Evolutionary conservation across 2,888 invertebrate species (phyloP), one percentile per base, ranked within the genome.

Genomic region (Pseudococcus viburni): DNA sequence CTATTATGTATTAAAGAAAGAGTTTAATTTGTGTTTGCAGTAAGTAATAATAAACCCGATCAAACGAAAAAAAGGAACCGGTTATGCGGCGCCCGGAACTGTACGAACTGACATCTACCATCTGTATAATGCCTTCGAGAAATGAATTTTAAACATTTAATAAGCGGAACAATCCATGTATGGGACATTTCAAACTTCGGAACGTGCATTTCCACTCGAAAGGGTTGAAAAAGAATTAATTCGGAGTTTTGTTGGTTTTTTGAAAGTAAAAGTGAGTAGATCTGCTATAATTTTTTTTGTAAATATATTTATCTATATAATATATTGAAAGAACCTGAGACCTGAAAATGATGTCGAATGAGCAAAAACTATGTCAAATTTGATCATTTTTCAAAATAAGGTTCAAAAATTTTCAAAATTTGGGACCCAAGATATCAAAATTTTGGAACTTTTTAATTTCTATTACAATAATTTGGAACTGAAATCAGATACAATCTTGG

Each of bases 31-130:
- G 77, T 77, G 42, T 77, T 77, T 77, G 33, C 77, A 55, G 15
- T 55, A 73, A 73, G 42, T 73, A 77, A 77, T 77, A 77, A 77
- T 77, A 77, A 77, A 77, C 77, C 26, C 77, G 77, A 77, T 77
- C 77, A 77, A 77, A 77, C 77, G 77, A 77, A 77, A 77, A 42
- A 42, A 42, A 77, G 39, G 17, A 77, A 77, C 77, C 39, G 77
- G 42, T 77, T 77, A 11, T 39, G 42, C 77, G 77, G 77, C 77
- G 77, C 77, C 77, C 77, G 77, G 77, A 77, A 77, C 42, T 9
- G n/a, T 77, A 42, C 15, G 9, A 77, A 77, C 68, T 68, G 68
- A 68, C 77, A 77, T 77, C 77, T 77, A 77, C 77, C 77, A 77
- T 77, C 33, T 77, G 77, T 77, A 42, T 77, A 9, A 42, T 77